Percentiles rank a stretch among this genome's conserved stretches.
Conservation (phyloP, 2,888 invertebrate species). For the Pachymerium ferrugineum region DNA sequence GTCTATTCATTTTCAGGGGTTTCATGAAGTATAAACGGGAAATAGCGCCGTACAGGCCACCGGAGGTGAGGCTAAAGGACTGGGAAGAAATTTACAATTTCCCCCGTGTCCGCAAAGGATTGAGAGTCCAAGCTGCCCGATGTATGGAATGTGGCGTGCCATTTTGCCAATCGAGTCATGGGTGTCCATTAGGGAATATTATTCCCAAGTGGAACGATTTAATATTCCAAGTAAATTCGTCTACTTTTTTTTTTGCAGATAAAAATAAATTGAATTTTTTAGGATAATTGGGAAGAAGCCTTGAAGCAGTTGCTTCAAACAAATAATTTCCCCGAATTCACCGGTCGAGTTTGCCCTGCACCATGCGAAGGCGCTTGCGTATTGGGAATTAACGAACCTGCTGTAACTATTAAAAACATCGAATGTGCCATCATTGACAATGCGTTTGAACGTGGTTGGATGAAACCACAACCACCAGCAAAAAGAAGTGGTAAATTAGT, state of each 20-base stretch:
- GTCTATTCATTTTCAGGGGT: constrained; percentile 62
- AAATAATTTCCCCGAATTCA: constrained; percentile 97
- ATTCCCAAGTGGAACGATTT: constrained; percentile 99
- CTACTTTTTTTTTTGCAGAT: too few relatives aligned
- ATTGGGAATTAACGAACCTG: constrained; percentile 86
- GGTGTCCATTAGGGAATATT: constrained; percentile 96
- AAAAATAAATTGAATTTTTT: constrained; percentile 44
- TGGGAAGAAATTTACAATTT: constrained; percentile 97
- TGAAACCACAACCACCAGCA: constrained; percentile 71
- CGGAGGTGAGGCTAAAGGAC: constrained; percentile 77
- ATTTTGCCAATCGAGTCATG: constrained; percentile 90
- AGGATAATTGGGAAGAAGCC: constrained; percentile 90
- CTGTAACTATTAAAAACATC: constrained; percentile 98
- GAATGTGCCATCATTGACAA: constrained; percentile 98
- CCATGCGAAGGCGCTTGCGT: constrained; percentile 99
- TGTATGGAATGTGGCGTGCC: constrained; percentile 99
- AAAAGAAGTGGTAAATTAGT: constrained; percentile 72
- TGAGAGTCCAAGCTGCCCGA: constrained; percentile 77
- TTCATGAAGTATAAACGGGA: constrained; percentile 96
- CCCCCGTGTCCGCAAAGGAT: constrained; percentile 70
- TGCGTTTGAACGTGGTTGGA: constrained; percentile 95
- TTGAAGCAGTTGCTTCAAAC: constrained; percentile 88
- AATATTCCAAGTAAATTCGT: constrained; percentile 59
- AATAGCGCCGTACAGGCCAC: constrained; percentile 74
- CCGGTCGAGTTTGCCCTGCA: constrained; percentile 76